Evolutionary conservation across 1,140 invertebrate species (phyloP), one percentile per base, ranked within the genome.

Genomic region (Tetragonula clypearis): DNA sequence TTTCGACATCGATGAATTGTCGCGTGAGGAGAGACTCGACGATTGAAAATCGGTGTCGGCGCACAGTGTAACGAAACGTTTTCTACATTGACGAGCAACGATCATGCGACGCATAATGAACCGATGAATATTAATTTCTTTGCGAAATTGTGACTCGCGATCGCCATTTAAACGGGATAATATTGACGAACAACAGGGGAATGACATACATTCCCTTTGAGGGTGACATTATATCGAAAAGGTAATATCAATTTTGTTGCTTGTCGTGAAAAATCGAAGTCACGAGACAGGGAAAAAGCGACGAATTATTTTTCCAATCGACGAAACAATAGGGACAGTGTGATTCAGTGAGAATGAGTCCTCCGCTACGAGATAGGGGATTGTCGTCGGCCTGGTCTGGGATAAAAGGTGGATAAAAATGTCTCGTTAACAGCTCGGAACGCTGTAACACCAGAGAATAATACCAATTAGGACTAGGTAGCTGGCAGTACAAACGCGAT

Each of bases 401-500:
- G 79, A 80, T 65, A 75, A 75, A 30, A 82, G 55, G 65, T 60
- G 81, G 79, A 89, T 89, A 84, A 90, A 89, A 85, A 79, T 85
- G 66, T 69, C 69, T 66, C 73, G 82, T 88, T 89, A 88, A 88
- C 86, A 77, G 80, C 73, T 65, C 66, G 84, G 76, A 60, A 86
- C 79, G 84, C 77, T 89, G 77, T 84, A 76, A 89, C 65, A 55
- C 79, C n/a, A 72, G 66, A 86, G 79, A 84, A 88, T 89, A 86
- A 88, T 89, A 89, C 87, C 85, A 92, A 92, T 92, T 91, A 92
- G 86, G 78, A 75, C 82, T 79, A 86, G 73, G 71, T 82, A 90
- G 76, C 88, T 85, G 86, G 79, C 88, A 82, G 82, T 79, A 83
- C 72, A 35, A 41, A 49, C 65, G 53, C 80, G 91, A 93, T 93